phyloP scores from a whole-genome alignment of 2,797 vertebrate species.

The Propithecus deckenii region DNA sequence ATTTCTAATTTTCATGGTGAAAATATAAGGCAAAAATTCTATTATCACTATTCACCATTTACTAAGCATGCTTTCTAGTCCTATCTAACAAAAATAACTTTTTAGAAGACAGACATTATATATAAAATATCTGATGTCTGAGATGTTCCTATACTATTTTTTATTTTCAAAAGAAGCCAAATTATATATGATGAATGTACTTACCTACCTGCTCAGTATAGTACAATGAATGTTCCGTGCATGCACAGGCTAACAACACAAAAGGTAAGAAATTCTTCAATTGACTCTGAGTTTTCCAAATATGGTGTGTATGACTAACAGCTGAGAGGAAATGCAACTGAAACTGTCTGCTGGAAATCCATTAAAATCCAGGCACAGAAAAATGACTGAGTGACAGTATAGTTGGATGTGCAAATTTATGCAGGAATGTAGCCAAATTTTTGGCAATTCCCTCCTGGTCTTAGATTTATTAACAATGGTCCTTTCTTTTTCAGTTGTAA shows the following conservation, averaged over 20 bases:
- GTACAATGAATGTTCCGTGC: neutral
- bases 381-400: neutral
- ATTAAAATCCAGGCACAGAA: neutral
- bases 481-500: slow-evolving; percentile 35
- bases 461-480: neutral
- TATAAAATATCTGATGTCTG: neutral
- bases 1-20: neutral
- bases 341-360: slow-evolving; percentile 36
- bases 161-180: neutral
- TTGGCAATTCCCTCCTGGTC: neutral
- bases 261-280: slow-evolving; percentile 42
- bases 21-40: neutral
- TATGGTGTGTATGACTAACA: slow-evolving; percentile 44
- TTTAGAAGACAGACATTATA: neutral
- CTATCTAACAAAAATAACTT: neutral
- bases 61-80: neutral
- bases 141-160: neutral
- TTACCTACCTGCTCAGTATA: neutral
- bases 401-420: neutral
- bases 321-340: slow-evolving; percentile 42
- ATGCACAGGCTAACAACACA: neutral
- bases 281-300: slow-evolving; percentile 39
- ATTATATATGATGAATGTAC: neutral
- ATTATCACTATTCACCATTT: neutral
- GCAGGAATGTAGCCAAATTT: slow-evolving; percentile 46